A percentile compares a stretch with the other conserved stretches of the same genome.
Evolutionary conservation across 1,140 invertebrate genomes (phyloP).

Genomic region (Drosophila pandora): DNA sequence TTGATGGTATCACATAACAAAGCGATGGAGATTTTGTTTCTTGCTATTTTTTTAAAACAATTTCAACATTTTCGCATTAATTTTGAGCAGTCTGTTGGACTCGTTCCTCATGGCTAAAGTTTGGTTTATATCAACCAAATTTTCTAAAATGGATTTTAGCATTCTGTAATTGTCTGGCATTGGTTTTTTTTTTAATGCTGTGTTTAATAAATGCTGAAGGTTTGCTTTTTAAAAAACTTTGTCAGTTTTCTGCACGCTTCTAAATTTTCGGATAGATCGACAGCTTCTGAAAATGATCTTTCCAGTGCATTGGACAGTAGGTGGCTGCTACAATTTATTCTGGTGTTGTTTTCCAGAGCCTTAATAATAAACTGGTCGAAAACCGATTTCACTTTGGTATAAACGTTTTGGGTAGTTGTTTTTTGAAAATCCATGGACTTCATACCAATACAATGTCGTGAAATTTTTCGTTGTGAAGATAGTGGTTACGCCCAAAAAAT

Average conservation of each 20-base stretch:
- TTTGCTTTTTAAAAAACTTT: slow-evolving; percentile 30
- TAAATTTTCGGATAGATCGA: too few relatives aligned
- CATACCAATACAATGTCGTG: too few relatives aligned
- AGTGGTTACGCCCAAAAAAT: too few relatives aligned
- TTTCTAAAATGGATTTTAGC: slow-evolving; percentile 37
- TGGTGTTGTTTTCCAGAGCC: slow-evolving; percentile 15
- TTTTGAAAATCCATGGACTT: too few relatives aligned
- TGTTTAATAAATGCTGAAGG: slow-evolving; percentile 26
- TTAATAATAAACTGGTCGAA: slow-evolving; percentile 4
- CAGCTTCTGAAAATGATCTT: background rate
- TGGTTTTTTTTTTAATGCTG: slow-evolving; percentile 31
- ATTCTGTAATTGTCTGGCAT: slow-evolving; percentile 26
- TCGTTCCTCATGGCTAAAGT: slow-evolving; percentile 17
- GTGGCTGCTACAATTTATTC: slow-evolving; percentile 19
- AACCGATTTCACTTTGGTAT: too few relatives aligned
- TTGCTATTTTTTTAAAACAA: background rate
- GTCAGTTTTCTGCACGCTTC: background rate
- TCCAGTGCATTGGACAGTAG: slow-evolving; percentile 11
- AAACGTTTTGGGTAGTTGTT: too few relatives aligned
- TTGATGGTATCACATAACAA: background rate
- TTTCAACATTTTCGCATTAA: background rate
- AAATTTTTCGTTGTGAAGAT: too few relatives aligned
- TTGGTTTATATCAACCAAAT: slow-evolving; percentile 27
- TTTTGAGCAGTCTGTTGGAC: slow-evolving; percentile 7
- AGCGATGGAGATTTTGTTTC: background rate